Conservation (phyloP, 2,888 invertebrate species). For the Pelosia muscerda region DNA sequence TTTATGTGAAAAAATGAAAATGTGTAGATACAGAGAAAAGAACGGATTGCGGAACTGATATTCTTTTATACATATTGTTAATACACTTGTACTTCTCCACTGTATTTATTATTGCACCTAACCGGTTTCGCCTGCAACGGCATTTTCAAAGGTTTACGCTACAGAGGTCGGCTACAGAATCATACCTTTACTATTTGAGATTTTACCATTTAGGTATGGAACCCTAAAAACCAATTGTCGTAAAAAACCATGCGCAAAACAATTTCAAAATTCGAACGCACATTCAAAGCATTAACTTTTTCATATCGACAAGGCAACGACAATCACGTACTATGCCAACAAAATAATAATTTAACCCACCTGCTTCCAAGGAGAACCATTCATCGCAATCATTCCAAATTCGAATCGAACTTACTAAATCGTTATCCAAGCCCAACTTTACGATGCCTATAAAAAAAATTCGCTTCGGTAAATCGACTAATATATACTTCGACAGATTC, state of each 20-base stretch:
- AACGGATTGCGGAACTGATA: too few species aligned
- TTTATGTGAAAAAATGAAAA: too few species aligned
- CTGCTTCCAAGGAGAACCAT: slow-evolving; percentile 51
- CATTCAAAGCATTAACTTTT: slow-evolving; percentile 31
- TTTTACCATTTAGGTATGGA: too few species aligned
- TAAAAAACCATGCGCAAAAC: neutral
- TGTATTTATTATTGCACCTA: too few species aligned
- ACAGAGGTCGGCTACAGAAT: too few species aligned
- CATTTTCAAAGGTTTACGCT: too few species aligned
- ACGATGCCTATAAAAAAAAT: slow-evolving; percentile 70
- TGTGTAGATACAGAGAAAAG: too few species aligned
- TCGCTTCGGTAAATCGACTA: slow-evolving; percentile 60
- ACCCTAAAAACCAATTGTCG: neutral
- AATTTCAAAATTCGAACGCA: slow-evolving; percentile 3
- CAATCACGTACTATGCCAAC: slow-evolving; percentile 49
- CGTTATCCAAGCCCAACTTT: slow-evolving; percentile 73
- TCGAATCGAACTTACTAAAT: slow-evolving; percentile 74
- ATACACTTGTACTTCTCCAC: too few species aligned
- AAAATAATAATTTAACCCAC: slow-evolving; percentile 57
- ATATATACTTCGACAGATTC: slow-evolving; percentile 62
- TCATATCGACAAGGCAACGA: slow-evolving; percentile 32
- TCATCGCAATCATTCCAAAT: slow-evolving; percentile 70
- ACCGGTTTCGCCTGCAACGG: too few species aligned
- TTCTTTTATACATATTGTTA: too few species aligned
- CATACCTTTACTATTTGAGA: too few species aligned